These are phyloP conservation scores for Anoura caudifer DNA, from an alignment of 2,113 vertebrate genomes.

Conservation along the genomic window DNA sequence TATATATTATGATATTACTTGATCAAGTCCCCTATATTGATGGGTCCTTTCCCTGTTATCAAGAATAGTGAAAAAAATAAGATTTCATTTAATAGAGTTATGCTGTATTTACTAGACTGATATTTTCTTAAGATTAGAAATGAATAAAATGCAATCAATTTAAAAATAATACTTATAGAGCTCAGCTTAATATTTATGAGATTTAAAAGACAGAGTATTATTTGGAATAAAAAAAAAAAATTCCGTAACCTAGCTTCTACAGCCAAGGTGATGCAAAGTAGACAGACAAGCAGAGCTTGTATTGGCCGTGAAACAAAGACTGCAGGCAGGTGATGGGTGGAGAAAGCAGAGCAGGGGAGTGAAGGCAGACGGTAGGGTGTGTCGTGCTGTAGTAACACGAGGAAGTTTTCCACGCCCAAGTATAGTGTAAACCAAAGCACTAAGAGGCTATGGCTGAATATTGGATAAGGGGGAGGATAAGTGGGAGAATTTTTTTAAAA, in stretches of 20 bases:
- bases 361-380: background rate
- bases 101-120: background rate
- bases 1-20: background rate
- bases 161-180: background rate
- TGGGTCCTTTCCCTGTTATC: background rate
- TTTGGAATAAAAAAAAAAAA: background rate
- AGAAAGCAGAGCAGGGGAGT: background rate
- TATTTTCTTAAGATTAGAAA: background rate
- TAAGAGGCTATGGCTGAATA: background rate
- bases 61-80: background rate
- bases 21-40: background rate
- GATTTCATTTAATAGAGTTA: background rate
- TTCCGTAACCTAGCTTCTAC: background rate
- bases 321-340: background rate
- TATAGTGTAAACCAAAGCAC: background rate
- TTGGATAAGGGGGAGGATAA: background rate
- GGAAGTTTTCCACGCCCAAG: background rate
- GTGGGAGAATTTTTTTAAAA: background rate
- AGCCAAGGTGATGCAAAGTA: background rate
- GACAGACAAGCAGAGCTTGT: background rate
- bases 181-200: background rate
- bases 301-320: background rate
- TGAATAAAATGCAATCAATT: background rate
- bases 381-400: background rate
- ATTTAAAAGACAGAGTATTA: background rate